phyloP scores from a whole-genome alignment of 2,797 vertebrate genomes.

The Rhinoraja longicauda region DNA sequence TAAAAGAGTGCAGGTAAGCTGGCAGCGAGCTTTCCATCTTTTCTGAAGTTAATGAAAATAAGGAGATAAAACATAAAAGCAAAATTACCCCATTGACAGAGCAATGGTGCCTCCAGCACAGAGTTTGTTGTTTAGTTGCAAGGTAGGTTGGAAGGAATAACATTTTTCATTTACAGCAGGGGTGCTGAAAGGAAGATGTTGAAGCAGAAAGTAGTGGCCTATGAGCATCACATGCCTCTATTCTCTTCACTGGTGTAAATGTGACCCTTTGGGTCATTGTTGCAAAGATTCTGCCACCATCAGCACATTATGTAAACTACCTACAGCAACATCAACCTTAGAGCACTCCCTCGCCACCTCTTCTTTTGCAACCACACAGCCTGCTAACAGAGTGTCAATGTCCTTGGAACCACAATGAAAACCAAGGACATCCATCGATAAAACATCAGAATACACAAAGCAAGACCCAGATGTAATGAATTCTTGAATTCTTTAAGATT shows the following conservation, averaged over 20 bases:
- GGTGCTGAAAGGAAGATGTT: neutral
- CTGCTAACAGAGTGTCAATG: too few species aligned
- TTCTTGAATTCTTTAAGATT: neutral
- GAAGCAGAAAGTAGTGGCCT: neutral
- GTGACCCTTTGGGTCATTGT: neutral
- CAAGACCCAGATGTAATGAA: neutral
- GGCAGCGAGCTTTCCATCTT: neutral
- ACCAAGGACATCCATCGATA: neutral
- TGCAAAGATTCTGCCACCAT: neutral
- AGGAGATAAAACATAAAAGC: neutral
- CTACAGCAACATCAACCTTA: neutral
- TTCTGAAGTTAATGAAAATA: neutral
- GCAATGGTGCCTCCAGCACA: neutral
- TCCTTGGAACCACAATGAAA: neutral
- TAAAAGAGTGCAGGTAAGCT: neutral
- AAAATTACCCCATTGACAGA: neutral
- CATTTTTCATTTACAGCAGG: neutral
- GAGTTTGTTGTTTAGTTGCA: neutral
- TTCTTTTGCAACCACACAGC: neutral
- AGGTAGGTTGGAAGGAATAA: neutral
- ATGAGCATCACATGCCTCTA: neutral
- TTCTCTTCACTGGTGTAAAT: too few species aligned
- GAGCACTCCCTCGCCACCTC: neutral
- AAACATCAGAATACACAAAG: neutral
- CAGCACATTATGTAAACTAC: neutral